Evolutionary conservation across 2,888 invertebrate genomes (phyloP).

Genomic region (Calliopum simillimum): DNA sequence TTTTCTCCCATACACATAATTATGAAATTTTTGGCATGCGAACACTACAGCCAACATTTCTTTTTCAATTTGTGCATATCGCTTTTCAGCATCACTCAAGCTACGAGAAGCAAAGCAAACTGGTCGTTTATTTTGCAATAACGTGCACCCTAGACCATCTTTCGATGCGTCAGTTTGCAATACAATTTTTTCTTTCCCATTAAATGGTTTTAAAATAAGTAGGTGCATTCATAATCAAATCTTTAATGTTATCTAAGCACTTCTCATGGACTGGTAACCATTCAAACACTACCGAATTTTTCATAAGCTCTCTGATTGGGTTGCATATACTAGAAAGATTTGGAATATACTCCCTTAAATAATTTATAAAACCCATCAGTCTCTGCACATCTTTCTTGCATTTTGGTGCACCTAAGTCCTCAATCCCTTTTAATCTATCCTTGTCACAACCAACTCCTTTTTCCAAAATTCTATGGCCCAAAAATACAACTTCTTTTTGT

Average conservation of each 20-base stretch:
- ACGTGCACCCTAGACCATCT: slow-evolving; percentile 39
- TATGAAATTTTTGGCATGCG: slow-evolving; percentile 46
- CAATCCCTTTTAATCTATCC: slow-evolving; percentile 35
- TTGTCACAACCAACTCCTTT: slow-evolving; percentile 33
- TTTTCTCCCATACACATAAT: slow-evolving; percentile 45
- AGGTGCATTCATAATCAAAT: slow-evolving; percentile 39
- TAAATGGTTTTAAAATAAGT: slow-evolving; percentile 36
- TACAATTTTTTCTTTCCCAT: slow-evolving; percentile 26
- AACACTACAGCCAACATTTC: slow-evolving; percentile 48
- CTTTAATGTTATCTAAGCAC: slow-evolving; percentile 37
- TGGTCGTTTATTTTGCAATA: slow-evolving; percentile 40
- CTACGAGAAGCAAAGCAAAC: slow-evolving; percentile 45
- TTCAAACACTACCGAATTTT: slow-evolving; percentile 38
- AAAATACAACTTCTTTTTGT: slow-evolving; percentile 22
- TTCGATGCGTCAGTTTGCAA: slow-evolving; percentile 45
- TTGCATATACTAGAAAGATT: slow-evolving; percentile 39
- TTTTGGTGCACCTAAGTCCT: slow-evolving; percentile 30
- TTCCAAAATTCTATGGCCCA: slow-evolving; percentile 35
- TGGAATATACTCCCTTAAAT: slow-evolving; percentile 46
- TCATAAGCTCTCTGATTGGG: slow-evolving; percentile 41
- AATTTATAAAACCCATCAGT: slow-evolving; percentile 37
- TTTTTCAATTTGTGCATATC: slow-evolving; percentile 51
- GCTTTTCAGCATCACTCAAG: slow-evolving; percentile 44
- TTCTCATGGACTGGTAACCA: slow-evolving; percentile 40
- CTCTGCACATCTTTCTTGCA: slow-evolving; percentile 35